A percentile compares a stretch with the other conserved stretches of the same genome.
These are phyloP conservation scores for Drosophila trichaetosa DNA, from an alignment of 2,888 invertebrate genomes.

Conservation along the genomic window DNA sequence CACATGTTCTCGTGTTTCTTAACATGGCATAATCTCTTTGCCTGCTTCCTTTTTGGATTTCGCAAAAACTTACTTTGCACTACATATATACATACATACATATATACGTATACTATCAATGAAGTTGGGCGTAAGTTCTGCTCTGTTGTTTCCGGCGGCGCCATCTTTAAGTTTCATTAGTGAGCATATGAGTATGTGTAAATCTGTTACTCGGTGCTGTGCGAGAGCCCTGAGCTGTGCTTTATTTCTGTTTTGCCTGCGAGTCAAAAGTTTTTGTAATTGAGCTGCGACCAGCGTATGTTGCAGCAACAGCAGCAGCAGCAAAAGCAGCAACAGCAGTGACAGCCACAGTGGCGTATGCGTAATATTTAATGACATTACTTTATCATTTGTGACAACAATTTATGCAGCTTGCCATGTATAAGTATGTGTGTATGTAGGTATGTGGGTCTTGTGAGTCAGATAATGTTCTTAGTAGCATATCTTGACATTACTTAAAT, in stretches of 20 bases:
- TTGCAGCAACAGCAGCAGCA: conserved; percentile 3
- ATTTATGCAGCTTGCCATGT: conserved; percentile 41
- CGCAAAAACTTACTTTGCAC: conserved; percentile 68
- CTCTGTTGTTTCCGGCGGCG: conserved; percentile 69
- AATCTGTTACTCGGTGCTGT: conserved; percentile 45
- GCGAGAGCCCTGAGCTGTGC: conserved; percentile 13
- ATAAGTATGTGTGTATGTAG: conserved; percentile 5
- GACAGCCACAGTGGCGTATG: conserved; percentile 45
- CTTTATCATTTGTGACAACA: conserved; percentile 72
- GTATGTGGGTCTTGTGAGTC: conserved; percentile 9
- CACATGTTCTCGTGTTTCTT: conserved; percentile 67
- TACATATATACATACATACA: conserved; percentile 31
- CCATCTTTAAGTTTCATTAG: conserved; percentile 75
- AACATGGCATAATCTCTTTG: conserved; percentile 77
- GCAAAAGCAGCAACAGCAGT: neutral
- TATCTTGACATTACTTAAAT: conserved; percentile 39
- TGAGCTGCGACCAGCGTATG: conserved; percentile 51
- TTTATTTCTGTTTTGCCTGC: conserved; percentile 49
- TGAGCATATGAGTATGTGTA: conserved; percentile 61
- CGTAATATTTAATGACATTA: conserved; percentile 71
- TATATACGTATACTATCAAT: conserved; percentile 16
- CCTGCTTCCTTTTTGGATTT: conserved; percentile 49
- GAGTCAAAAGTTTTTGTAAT: conserved; percentile 66
- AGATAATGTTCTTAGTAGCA: conserved; percentile 13
- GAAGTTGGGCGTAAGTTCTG: conserved; percentile 43